Base-by-base conservation (phyloP, 2,797 vertebrate genomes). In the Pogoniulus pusillus region DNA sequence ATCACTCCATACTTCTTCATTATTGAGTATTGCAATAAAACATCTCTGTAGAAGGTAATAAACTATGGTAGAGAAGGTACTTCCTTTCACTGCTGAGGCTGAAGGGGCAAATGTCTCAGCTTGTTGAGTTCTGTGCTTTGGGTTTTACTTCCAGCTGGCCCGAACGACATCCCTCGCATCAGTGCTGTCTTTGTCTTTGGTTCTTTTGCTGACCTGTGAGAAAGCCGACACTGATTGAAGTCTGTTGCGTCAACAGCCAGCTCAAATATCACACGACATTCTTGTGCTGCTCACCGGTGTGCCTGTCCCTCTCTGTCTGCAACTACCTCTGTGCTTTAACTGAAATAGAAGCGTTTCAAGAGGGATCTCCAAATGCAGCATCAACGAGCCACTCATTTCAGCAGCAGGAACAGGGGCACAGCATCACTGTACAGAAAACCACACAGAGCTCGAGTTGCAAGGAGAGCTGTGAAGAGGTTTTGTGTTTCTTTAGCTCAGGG, bases 401-500 rank as follows among this genome's bases (percentile, higher is more conserved):
- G 59, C 62, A 66, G 19, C 19, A 79, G 8, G 30, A 64, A 49
- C 29, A 58, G 76, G 34, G 54, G 84, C 87, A 82, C 47, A 59
- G 8, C 18, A 47, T 53, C 13, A 39, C 10, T 30, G 6, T 47
- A 20, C 26, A 51, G 35, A 13, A 62, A 91, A 88, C 35, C 10
- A 54, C 43, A 58, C 4, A 78, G 45, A 71, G 57, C 43, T 92
- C 41, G 35, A 66, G 35, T 22, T 88, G 60, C 22, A 75, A 10
- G 20, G 47, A 91, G 30, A 66, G 9, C 63, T 74, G 53, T 63
- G n/a, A 89, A 73, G 30, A 66, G 7, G 22, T 70, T 77, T 91
- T 92, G 92, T 81, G 80, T 87, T 93, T 88, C 88, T 47, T 17
- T 70, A 82, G 65, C 55, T 85, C 72, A 62, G 79, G 63, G 92